phyloP scores from a whole-genome alignment of 1,140 invertebrate species.

The Eupristina koningsbergeri region DNA sequence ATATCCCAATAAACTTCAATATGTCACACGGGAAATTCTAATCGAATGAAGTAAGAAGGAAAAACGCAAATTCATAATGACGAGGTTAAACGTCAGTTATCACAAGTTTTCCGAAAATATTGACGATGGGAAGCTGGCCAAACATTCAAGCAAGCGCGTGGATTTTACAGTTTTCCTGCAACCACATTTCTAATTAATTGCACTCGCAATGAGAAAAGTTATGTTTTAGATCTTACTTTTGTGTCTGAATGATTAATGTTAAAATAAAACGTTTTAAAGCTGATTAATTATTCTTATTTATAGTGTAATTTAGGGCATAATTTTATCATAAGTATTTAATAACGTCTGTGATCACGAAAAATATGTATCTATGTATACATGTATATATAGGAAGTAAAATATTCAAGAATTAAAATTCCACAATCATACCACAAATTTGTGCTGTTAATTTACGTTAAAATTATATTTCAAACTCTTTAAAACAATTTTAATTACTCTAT shows the following conservation, averaged over 20 bases:
- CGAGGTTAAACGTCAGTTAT: conserved; percentile 56
- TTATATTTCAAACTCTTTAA: no score
- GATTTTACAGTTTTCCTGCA: conserved; percentile 3
- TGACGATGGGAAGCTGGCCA: conserved; percentile 59
- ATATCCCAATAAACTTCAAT: background rate
- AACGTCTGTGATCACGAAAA: background rate
- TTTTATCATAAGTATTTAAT: background rate
- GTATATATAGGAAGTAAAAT: no score
- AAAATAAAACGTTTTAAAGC: background rate
- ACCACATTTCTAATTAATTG: background rate
- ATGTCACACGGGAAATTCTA: background rate
- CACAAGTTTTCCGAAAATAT: conserved; percentile 66
- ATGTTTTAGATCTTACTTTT: background rate
- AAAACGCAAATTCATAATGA: conserved; percentile 16
- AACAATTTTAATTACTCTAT: no score
- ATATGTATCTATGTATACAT: no score
- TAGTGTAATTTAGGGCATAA: background rate
- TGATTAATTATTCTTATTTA: conserved; percentile 24
- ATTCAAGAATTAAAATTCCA: no score
- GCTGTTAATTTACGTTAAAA: no score
- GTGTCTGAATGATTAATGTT: background rate
- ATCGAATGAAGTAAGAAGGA: background rate
- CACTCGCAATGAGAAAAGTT: conserved; percentile 17
- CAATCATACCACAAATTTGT: no score
- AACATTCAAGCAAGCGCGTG: conserved; percentile 56